Conservation (phyloP, 2,797 vertebrate genomes). For the Rhodeus uyekii region DNA sequence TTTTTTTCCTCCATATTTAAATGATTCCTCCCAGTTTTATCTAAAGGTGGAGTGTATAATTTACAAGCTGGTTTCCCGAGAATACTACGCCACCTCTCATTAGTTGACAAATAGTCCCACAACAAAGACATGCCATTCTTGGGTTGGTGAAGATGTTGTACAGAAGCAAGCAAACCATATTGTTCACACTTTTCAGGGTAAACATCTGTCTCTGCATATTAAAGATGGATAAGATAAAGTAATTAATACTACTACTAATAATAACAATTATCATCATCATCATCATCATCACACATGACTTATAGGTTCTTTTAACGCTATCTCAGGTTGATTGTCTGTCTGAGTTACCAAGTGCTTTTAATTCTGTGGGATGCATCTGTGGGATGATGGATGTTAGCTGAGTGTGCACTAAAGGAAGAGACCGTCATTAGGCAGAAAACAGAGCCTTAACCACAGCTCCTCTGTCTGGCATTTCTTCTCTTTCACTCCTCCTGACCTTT, state of each 20-base stretch:
- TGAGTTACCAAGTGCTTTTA: constrained; percentile 51
- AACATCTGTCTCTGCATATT: background rate
- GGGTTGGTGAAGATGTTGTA: background rate
- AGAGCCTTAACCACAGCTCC: constrained; percentile 61
- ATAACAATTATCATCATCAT: too few relatives aligned
- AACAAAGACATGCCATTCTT: background rate
- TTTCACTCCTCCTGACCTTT: constrained; percentile 68
- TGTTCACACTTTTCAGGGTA: background rate
- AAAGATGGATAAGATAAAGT: background rate
- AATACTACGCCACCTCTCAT: background rate
- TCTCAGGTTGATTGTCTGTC: constrained; percentile 31
- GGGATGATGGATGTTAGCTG: constrained; percentile 55
- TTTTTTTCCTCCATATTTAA: background rate
- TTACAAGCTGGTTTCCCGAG: background rate
- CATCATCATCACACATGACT: background rate
- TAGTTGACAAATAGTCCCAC: background rate
- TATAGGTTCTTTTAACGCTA: background rate
- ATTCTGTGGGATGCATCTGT: constrained; percentile 47
- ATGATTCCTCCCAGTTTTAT: background rate
- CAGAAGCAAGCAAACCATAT: background rate
- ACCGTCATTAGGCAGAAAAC: constrained; percentile 60
- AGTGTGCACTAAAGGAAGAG: constrained; percentile 56
- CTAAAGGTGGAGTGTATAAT: background rate
- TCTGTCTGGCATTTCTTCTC: constrained; percentile 60
- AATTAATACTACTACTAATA: background rate